phyloP scores from a whole-genome alignment of 2,113 vertebrate species.

The Scytalopus superciliaris region DNA sequence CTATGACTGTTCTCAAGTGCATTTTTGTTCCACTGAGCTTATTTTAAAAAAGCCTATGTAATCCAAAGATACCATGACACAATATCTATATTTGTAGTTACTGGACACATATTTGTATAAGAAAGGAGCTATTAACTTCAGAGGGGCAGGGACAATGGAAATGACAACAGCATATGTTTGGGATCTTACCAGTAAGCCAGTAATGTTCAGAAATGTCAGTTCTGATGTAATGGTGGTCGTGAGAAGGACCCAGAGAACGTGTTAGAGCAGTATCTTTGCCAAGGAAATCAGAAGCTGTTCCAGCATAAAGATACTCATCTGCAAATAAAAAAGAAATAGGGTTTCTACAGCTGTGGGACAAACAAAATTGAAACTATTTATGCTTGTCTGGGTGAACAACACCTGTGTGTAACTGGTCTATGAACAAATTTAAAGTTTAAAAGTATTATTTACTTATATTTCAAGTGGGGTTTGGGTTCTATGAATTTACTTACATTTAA shows the following conservation, averaged over 20 bases:
- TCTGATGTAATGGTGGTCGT: conserved; percentile 92
- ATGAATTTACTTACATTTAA: neutral
- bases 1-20: conserved; percentile 4
- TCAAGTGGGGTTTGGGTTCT: neutral
- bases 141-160: conserved; percentile 19
- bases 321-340: conserved; percentile 38
- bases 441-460: neutral
- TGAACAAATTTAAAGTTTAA: neutral
- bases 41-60: neutral
- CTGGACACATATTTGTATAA: conserved; percentile 44
- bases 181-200: conserved; percentile 91
- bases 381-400: neutral
- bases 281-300: conserved; percentile 95
- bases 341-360: neutral
- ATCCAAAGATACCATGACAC: conserved; percentile 23
- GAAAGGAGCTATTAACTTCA: conserved; percentile 26
- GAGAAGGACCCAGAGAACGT: conserved; percentile 89
- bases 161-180: conserved; percentile 20
- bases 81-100: conserved; percentile 54
- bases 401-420: neutral
- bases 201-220: conserved; percentile 96
- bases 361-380: neutral
- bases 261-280: conserved; percentile 95
- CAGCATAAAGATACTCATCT: conserved; percentile 94
- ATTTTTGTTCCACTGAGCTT: neutral